Evolutionary conservation across 2,888 invertebrate species (phyloP).

Genomic region (Priocnemis perturbator): DNA sequence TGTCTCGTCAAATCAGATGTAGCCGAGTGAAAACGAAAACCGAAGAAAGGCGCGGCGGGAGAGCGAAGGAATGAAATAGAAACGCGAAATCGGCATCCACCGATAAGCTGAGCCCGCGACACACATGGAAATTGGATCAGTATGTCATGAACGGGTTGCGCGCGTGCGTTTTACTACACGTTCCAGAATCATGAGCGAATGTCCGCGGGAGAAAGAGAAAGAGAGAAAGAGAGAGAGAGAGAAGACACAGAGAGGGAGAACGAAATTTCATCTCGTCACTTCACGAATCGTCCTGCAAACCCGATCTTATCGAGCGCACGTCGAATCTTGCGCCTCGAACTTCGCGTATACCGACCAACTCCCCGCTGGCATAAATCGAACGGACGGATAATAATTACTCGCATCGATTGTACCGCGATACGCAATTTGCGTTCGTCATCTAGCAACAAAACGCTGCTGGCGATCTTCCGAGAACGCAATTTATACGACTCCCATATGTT

Average conservation of each 20-base stretch:
- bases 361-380: no score
- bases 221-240: not conserved
- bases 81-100: conserved; percentile 30
- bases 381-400: no score
- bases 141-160: conserved; percentile 39
- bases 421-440: no score
- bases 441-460: no score
- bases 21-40: conserved; percentile 6
- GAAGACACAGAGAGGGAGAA: not conserved
- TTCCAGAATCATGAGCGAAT: not conserved
- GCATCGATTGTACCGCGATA: no score
- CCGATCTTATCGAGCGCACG: no score
- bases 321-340: no score
- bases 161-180: conserved; percentile 12
- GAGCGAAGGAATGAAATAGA: conserved; percentile 17
- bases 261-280: not conserved
- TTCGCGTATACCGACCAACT: no score
- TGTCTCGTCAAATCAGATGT: not conserved
- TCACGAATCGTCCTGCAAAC: no score
- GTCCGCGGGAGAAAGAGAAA: not conserved
- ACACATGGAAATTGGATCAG: conserved; percentile 52
- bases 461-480: no score
- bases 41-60: not conserved
- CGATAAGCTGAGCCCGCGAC: conserved; percentile 29
- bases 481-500: no score